phyloP scores from a whole-genome alignment of 2,113 vertebrate species.

The Microtus pennsylvanicus region DNA sequence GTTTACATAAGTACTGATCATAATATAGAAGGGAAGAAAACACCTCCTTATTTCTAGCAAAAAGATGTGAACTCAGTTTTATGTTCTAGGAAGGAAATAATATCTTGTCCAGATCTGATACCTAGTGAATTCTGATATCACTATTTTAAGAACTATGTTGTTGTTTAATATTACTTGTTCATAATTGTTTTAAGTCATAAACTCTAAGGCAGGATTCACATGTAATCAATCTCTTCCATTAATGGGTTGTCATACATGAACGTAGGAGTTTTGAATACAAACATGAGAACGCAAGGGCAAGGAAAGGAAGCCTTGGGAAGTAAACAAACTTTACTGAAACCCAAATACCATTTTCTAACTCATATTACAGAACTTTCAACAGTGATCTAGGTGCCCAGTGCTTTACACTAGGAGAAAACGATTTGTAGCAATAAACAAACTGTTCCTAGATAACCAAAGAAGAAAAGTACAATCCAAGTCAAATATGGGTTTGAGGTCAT shows the following conservation, averaged over 20 bases:
- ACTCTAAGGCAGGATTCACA: not conserved
- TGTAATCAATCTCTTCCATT: not conserved
- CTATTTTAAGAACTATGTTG: not conserved
- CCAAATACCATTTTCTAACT: not conserved
- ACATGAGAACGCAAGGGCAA: not conserved
- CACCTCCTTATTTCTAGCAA: not conserved
- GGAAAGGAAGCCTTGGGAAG: not conserved
- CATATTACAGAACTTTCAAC: slow-evolving; percentile 12
- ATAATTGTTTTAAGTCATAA: not conserved
- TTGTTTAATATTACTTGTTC: not conserved
- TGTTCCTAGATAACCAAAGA: slow-evolving; percentile 30
- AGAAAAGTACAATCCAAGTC: slow-evolving; percentile 19
- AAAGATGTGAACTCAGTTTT: not conserved
- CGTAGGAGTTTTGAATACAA: not conserved
- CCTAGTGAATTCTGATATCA: not conserved
- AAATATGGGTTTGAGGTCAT: not conserved
- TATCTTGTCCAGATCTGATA: not conserved
- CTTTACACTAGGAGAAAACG: not conserved
- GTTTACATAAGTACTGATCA: not conserved
- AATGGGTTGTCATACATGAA: not conserved
- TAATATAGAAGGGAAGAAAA: not conserved
- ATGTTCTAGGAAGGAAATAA: not conserved
- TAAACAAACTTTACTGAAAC: not conserved
- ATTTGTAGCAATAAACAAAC: slow-evolving; percentile 19
- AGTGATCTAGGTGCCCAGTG: slow-evolving; percentile 19